Percentiles rank a stretch among this genome's conserved stretches.
Evolutionary conservation across 2,888 invertebrate genomes (phyloP).

Genomic region (Ryuthela nishihirai): DNA sequence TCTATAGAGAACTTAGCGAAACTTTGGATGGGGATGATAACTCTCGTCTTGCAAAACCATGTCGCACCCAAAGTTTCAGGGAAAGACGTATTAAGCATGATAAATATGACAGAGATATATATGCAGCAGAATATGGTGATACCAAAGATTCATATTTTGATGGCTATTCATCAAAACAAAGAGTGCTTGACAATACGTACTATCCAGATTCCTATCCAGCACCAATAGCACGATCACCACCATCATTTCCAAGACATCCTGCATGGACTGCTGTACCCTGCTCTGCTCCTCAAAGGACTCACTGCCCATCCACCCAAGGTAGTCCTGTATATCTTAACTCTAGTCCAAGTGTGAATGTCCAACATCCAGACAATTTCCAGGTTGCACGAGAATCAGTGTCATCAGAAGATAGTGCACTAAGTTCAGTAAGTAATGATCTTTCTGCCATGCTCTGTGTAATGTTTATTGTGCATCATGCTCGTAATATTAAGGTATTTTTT

Average conservation of each 20-base stretch:
- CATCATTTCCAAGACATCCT: slow-evolving; percentile 32
- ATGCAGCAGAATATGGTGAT: slow-evolving; percentile 3
- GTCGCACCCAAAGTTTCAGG: slow-evolving; percentile 32
- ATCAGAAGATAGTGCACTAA: slow-evolving; percentile 36
- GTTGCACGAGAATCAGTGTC: slow-evolving; percentile 33
- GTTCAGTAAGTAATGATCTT: slow-evolving; percentile 29
- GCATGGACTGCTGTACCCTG: slow-evolving; percentile 35
- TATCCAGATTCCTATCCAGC: slow-evolving; percentile 27
- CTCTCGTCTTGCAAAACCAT: slow-evolving; percentile 18
- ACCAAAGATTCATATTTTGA: background rate
- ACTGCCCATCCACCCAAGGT: slow-evolving; percentile 18
- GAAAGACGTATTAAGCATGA: slow-evolving; percentile 19
- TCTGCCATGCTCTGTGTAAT: no score
- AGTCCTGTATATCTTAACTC: slow-evolving; percentile 25
- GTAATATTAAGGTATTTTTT: no score
- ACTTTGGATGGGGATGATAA: slow-evolving; percentile 35
- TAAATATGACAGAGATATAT: slow-evolving; percentile 3
- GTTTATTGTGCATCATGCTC: no score
- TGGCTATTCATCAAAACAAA: slow-evolving; percentile 2
- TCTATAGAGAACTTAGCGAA: slow-evolving; percentile 50
- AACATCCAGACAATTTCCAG: slow-evolving; percentile 23
- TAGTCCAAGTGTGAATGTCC: slow-evolving; percentile 35
- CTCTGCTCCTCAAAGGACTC: slow-evolving; percentile 26
- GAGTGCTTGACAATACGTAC: slow-evolving; percentile 24
- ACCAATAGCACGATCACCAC: slow-evolving; percentile 10